Evolutionary conservation across 1,140 invertebrate genomes (phyloP).

Genomic region (Aphaenogaster rudis): DNA sequence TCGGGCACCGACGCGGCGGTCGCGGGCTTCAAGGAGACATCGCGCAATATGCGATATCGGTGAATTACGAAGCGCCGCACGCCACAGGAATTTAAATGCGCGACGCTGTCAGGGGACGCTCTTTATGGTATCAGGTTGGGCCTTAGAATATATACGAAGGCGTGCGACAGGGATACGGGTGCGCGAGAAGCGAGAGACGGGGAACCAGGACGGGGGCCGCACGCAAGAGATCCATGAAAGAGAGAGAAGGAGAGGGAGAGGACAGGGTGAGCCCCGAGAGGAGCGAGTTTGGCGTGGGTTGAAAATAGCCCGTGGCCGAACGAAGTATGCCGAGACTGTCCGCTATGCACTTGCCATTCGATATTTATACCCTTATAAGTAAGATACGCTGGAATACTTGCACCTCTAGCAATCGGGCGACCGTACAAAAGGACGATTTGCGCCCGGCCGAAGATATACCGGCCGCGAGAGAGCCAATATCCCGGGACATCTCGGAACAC

Average conservation of each 20-base stretch:
- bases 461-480: conserved; percentile 48
- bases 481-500: conserved; percentile 56
- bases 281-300: conserved; percentile 74
- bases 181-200: neutral
- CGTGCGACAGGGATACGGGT: conserved; percentile 22
- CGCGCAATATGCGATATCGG: conserved; percentile 42
- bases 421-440: conserved; percentile 30
- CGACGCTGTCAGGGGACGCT: conserved; percentile 43
- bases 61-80: conserved; percentile 29
- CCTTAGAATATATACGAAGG: conserved; percentile 64
- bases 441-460: conserved; percentile 33
- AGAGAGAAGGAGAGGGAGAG: conserved; percentile 9
- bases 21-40: neutral
- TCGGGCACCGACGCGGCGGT: conserved; percentile 4
- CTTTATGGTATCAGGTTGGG: conserved; percentile 71
- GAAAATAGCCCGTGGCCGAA: conserved; percentile 82
- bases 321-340: conserved; percentile 78
- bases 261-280: neutral
- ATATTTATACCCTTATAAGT: conserved; percentile 82
- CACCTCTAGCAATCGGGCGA: conserved; percentile 28
- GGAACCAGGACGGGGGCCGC: neutral
- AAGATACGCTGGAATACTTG: conserved; percentile 60
- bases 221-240: neutral
- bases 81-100: conserved; percentile 46
- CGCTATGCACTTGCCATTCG: conserved; percentile 81